Base-by-base conservation (phyloP, 2,797 vertebrate species). In the Cyprinodon diabolis region DNA sequence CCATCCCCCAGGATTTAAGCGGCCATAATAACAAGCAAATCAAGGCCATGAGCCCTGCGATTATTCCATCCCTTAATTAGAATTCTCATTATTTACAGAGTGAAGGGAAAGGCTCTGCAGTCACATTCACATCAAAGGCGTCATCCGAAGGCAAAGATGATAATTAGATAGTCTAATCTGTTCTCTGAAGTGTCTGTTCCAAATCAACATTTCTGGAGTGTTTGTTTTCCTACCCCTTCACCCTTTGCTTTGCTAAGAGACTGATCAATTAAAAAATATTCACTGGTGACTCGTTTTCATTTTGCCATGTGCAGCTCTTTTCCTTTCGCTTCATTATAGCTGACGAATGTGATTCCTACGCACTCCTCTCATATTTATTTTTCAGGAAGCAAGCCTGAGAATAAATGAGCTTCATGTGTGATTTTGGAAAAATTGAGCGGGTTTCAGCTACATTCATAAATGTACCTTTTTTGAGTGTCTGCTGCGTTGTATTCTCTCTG, bases 21-120 rank as follows among this genome's bases (percentile, higher is more conserved):
- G 58, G 80, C 90, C 88, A 89, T 94, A 93, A 94, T 93, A 95
- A 94, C 85, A 89, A 90, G 87, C 86, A 87, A 88, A 89, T 86
- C 92, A 92, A 93, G 93, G 92, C 92, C 92, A 90, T 67, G 76
- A 87, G 87, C 91, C 90, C 88, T 70, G 75, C 82, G 90, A 94
- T 95, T 94, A 94, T 94, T 94, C 93, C 88, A 92, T 84, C 90
- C 91, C 91, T 89, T 95, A 95, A 95, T 95, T 95, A 95, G 90
- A 94, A 94, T 94, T 93, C 93, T 95, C 93, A 95, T 95, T 95
- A 94, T 95, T 94, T 94, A 90, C 86, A 84, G 86, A 93, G 90
- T 90, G 86, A 83, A 84, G 86, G 83, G 79, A 90, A 90, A 91
- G 74, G 81, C 88, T 93, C 89, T 68, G 89, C 91, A 94, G 94